phyloP scores from a whole-genome alignment of 2,888 invertebrate species.

The Julus scandinavius region DNA sequence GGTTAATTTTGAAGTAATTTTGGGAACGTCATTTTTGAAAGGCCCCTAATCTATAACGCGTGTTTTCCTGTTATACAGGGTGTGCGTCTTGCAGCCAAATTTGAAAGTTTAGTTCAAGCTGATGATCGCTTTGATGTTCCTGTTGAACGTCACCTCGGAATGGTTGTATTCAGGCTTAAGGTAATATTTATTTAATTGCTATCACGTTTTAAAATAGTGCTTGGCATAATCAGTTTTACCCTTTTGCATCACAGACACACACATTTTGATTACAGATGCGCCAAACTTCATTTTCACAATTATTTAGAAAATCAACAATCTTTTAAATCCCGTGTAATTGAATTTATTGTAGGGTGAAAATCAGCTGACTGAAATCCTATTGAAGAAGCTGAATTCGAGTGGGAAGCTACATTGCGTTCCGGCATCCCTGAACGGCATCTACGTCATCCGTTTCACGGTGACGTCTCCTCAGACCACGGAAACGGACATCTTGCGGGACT shows the following conservation, averaged over 20 bases:
- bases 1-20: no score
- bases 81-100: slow-evolving; percentile 87
- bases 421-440: slow-evolving; percentile 83
- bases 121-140: slow-evolving; percentile 92
- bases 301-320: not conserved
- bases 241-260: no score
- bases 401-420: slow-evolving; percentile 95
- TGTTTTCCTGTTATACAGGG: slow-evolving; percentile 71
- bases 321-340: not conserved
- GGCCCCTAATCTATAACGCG: not conserved
- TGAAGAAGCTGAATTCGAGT: slow-evolving; percentile 86
- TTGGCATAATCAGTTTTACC: no score
- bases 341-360: slow-evolving; percentile 75
- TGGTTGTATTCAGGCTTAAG: slow-evolving; percentile 88
- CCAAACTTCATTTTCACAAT: no score
- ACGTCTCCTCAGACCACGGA: slow-evolving; percentile 83
- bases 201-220: not conserved
- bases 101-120: slow-evolving; percentile 84
- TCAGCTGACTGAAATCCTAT: slow-evolving; percentile 80
- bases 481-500: slow-evolving; percentile 77
- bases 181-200: slow-evolving; percentile 60
- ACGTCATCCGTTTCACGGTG: slow-evolving; percentile 91
- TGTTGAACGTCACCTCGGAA: slow-evolving; percentile 82
- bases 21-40: no score
- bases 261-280: no score